A percentile compares a stretch with the other conserved stretches of the same genome.
These are phyloP conservation scores for Metaphire vulgaris DNA, from an alignment of 1,140 invertebrate genomes.

Conservation along the genomic window DNA sequence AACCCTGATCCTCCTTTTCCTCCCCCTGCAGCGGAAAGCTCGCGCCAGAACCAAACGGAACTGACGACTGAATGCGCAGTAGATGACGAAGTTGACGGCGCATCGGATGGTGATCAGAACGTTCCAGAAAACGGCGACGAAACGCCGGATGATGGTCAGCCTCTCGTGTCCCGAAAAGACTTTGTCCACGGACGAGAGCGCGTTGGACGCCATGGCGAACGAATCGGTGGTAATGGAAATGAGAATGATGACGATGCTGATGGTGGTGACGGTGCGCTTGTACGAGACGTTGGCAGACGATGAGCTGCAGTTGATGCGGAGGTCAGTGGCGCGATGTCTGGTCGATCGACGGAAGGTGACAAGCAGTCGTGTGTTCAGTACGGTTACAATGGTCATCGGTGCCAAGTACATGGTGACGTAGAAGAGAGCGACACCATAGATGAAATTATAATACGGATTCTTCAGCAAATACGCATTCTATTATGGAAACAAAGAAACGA, in stretches of 20 bases:
- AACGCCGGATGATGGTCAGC: conserved; percentile 9
- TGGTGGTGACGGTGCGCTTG: conserved; percentile 13
- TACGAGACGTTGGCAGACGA: neutral
- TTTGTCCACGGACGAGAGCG: conserved; percentile 18
- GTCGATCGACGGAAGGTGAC: conserved; percentile 12
- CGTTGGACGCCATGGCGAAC: conserved; percentile 22
- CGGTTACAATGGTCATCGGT: conserved; percentile 20
- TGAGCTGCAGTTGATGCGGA: neutral
- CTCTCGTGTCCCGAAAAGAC: neutral
- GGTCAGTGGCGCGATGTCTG: neutral
- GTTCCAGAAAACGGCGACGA: conserved; percentile 23
- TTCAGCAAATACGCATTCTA: conserved; percentile 7
- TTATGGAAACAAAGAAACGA: too few species aligned
- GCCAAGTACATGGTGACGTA: conserved; percentile 28
- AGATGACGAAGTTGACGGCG: conserved; percentile 31
- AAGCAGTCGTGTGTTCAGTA: conserved; percentile 23
- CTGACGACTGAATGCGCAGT: conserved; percentile 28
- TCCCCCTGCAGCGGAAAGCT: conserved; percentile 1
- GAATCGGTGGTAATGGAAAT: conserved; percentile 24
- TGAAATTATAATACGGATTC: conserved; percentile 20
- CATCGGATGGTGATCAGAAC: conserved; percentile 20
- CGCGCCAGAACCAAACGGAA: conserved; percentile 16
- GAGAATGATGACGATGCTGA: conserved; percentile 21
- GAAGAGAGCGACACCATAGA: conserved; percentile 20
- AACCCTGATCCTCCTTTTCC: too few species aligned